Percentiles rank a stretch among this genome's conserved stretches.
Conservation (phyloP, 2,888 invertebrate genomes). For the Abscondita cerata region DNA sequence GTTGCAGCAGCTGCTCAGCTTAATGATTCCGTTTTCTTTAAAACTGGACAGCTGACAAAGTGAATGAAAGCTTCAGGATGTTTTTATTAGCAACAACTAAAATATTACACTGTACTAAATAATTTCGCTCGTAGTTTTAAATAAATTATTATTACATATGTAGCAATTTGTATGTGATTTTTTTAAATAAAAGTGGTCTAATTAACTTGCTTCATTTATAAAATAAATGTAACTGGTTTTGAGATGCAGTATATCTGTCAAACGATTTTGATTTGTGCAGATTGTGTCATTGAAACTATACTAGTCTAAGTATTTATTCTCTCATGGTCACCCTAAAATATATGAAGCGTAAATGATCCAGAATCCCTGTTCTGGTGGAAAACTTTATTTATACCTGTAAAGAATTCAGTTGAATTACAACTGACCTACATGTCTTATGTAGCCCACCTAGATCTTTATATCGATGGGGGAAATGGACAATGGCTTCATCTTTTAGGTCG, state of each 20-base stretch:
- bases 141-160: neutral
- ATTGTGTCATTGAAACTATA: slow-evolving; percentile 17
- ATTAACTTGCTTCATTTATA: neutral
- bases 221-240: slow-evolving; percentile 12
- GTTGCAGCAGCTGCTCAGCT: slow-evolving; percentile 37
- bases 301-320: slow-evolving; percentile 29
- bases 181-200: neutral
- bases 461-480: slow-evolving; percentile 43
- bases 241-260: neutral
- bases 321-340: slow-evolving; percentile 35
- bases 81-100: slow-evolving; percentile 25
- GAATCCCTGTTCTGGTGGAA: slow-evolving; percentile 39
- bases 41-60: slow-evolving; percentile 36
- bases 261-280: slow-evolving; percentile 14
- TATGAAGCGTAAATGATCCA: slow-evolving; percentile 43
- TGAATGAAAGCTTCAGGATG: slow-evolving; percentile 23
- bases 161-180: neutral
- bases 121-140: neutral
- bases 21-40: slow-evolving; percentile 41
- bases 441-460: slow-evolving; percentile 44
- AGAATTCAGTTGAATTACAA: slow-evolving; percentile 42
- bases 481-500: slow-evolving; percentile 43
- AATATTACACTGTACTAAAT: neutral
- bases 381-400: slow-evolving; percentile 36
- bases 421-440: slow-evolving; percentile 41